phyloP scores from a whole-genome alignment of 2,113 vertebrate species.

The Rissa tridactyla region DNA sequence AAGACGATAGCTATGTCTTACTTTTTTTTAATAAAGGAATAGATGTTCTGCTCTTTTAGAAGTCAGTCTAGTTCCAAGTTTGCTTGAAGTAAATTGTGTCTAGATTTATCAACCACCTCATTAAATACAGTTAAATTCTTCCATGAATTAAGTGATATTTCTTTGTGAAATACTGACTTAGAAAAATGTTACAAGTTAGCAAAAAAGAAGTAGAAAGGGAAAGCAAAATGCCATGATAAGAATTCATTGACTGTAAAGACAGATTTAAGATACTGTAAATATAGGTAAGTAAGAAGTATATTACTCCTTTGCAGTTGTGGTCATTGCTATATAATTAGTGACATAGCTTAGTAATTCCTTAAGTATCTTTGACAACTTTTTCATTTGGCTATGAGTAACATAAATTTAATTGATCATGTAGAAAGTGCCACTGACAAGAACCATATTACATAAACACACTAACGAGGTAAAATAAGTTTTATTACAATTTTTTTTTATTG shows the following conservation, averaged over 20 bases:
- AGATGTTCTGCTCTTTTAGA: neutral
- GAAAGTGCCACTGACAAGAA: neutral
- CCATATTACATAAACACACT: neutral
- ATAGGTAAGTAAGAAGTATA: neutral
- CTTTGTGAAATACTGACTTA: neutral
- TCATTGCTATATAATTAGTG: neutral
- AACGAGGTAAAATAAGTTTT: neutral
- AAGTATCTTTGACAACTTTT: neutral
- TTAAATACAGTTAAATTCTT: neutral
- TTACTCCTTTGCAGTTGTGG: neutral
- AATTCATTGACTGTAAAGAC: neutral
- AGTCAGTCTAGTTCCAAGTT: neutral
- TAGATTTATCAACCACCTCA: neutral
- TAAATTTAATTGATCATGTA: neutral
- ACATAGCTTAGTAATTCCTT: neutral
- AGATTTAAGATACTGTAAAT: neutral
- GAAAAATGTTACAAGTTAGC: neutral
- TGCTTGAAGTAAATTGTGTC: neutral
- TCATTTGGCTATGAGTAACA: neutral
- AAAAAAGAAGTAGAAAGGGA: neutral
- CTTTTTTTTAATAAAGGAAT: neutral
- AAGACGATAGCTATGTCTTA: neutral
- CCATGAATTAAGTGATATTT: neutral
- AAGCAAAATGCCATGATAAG: neutral
- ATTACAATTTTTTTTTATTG: neutral